A percentile compares a stretch with the other conserved stretches of the same genome.
Conservation (phyloP, 2,797 vertebrate genomes). For the Acrossocheilus fasciatus region DNA sequence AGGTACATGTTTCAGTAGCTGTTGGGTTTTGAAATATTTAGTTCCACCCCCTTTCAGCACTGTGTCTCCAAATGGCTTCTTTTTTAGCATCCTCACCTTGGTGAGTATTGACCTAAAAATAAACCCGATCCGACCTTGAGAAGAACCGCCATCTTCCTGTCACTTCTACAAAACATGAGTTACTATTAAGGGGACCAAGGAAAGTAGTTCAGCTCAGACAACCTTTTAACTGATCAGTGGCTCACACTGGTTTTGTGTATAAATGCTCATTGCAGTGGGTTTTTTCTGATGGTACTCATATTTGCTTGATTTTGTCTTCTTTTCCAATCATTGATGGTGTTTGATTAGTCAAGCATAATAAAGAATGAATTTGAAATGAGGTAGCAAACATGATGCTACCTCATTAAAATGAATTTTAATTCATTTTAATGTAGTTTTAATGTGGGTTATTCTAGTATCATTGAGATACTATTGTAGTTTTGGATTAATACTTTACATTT, state of each 20-base stretch:
- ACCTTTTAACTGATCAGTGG: not conserved
- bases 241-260: not conserved
- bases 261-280: not conserved
- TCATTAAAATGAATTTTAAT: not conserved
- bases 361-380: not conserved
- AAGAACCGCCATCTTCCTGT: slow-evolving; percentile 38
- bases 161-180: slow-evolving; percentile 35
- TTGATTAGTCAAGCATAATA: not conserved
- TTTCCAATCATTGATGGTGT: not conserved
- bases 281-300: not conserved
- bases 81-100: slow-evolving; percentile 52
- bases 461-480: not conserved
- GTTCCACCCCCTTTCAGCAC: slow-evolving; percentile 4
- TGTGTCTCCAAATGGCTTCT: slow-evolving; percentile 12
- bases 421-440: not conserved
- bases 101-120: slow-evolving; percentile 56
- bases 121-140: slow-evolving; percentile 48
- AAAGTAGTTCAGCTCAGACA: slow-evolving; percentile 40
- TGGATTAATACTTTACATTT: not conserved
- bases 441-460: not conserved
- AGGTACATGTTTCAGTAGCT: not conserved
- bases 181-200: slow-evolving; percentile 9
- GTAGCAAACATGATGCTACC: not conserved
- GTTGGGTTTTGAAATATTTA: slow-evolving; percentile 35
- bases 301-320: not conserved